Evolutionary conservation across 2,888 invertebrate species (phyloP), one percentile per base, ranked within the genome.

Genomic region (Palloptera scutellata): DNA sequence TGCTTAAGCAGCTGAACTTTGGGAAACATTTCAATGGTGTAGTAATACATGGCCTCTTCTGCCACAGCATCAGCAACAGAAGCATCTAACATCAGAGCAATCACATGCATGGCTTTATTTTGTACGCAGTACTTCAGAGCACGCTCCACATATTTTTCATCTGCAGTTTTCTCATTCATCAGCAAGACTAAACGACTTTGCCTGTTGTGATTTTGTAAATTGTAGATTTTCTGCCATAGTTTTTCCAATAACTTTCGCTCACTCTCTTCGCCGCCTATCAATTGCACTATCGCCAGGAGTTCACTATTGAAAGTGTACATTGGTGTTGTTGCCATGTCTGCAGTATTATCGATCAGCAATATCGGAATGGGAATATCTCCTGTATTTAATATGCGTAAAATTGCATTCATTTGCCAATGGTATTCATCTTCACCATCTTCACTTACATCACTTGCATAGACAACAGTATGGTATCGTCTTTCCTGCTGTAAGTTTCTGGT

Each of bases 131-230:
- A 64, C 42, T 64, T 3, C 17, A 67, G 17, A 3, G 63, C 52
- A 9, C 12, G n/a, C 1, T 11, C 52, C n/a, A 63, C 63, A 60
- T 63, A 62, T 0, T 6, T 13, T 10, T 51, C 41, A n/a, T 51
- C 48, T 11, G 43, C 40, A 0, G 13, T 13, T n/a, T 62, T 51
- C 1, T 15, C 58, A 17, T 54, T 40, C 1, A 67, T 43, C 11
- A 67, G 30, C 13, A 67, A 17, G 10, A 67, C 45, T 9, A 57
- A 40, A 19, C 43, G 57, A 17, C 63, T 63, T 9, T 63, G 41
- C 17, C 19, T 42, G 12, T 66, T 61, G 13, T 17, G 15, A 2
- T 9, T 12, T 2, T 60, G 20, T 11, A 40, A 17, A 20, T 60
- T 30, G 6, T 30, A 30, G 30, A 30, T 30, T 30, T 30, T 30